phyloP scores from a whole-genome alignment of 2,113 vertebrate genomes.

The Thunnus maccoyii region DNA sequence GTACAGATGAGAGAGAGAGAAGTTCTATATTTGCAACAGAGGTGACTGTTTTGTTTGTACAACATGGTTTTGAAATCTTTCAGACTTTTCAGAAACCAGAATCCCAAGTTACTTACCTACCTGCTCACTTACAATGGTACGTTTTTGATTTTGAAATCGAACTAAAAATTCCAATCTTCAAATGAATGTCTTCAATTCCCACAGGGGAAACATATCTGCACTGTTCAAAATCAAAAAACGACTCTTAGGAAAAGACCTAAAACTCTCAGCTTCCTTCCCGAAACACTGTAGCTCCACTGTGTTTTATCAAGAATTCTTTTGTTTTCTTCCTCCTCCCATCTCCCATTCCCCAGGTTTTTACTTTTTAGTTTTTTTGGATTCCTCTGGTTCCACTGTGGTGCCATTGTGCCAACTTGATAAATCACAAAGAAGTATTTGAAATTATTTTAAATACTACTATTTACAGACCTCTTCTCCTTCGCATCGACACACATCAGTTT shows the following conservation, averaged over 20 bases:
- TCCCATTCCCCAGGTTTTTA: slow-evolving; percentile 46
- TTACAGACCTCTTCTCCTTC: slow-evolving; percentile 59
- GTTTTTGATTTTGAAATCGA: slow-evolving; percentile 81
- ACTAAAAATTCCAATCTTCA: slow-evolving; percentile 74
- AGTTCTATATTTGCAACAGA: slow-evolving; percentile 83
- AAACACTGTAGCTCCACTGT: slow-evolving; percentile 79
- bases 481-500: slow-evolving; percentile 61
- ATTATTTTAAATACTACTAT: slow-evolving; percentile 65
- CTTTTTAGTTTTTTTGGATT: slow-evolving; percentile 27
- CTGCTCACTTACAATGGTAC: slow-evolving; percentile 63
- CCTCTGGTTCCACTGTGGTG: slow-evolving; percentile 81
- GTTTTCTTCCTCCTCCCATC: not conserved
- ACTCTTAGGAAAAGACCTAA: slow-evolving; percentile 71
- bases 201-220: slow-evolving; percentile 77
- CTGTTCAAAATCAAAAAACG: slow-evolving; percentile 82
- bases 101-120: slow-evolving; percentile 65
- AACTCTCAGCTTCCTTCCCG: slow-evolving; percentile 73
- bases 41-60: slow-evolving; percentile 79
- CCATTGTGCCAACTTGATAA: slow-evolving; percentile 74
- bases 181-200: slow-evolving; percentile 83
- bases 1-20: slow-evolving; percentile 74
- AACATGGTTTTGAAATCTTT: slow-evolving; percentile 76
- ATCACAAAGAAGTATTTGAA: slow-evolving; percentile 67
- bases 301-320: slow-evolving; percentile 55
- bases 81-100: slow-evolving; percentile 75